Conservation (phyloP, 1,140 invertebrate species). For the Eueides isabella region DNA sequence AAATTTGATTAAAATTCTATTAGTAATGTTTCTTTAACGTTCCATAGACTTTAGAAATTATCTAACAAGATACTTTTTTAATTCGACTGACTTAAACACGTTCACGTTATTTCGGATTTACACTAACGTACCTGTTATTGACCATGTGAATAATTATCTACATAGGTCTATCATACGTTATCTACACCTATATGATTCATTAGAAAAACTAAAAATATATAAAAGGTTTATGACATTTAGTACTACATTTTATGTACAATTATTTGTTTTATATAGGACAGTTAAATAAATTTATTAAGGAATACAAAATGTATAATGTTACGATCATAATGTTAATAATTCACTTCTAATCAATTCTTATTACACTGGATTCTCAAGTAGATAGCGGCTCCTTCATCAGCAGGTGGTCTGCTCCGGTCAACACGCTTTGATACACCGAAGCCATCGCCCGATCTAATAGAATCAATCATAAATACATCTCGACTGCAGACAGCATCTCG, state of each 20-base stretch:
- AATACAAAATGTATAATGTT: not conserved
- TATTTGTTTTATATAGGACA: not conserved
- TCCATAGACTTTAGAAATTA: conserved; percentile 55
- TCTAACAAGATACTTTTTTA: not conserved
- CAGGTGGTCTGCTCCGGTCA: conserved; percentile 73
- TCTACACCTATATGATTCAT: too few relatives aligned
- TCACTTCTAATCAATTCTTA: conserved; percentile 51
- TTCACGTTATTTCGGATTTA: too few relatives aligned
- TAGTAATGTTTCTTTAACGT: conserved; percentile 55
- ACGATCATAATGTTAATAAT: conserved; percentile 2
- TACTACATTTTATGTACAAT: not conserved
- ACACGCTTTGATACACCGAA: conserved; percentile 78
- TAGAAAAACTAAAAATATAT: too few relatives aligned
- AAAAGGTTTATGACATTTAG: not conserved
- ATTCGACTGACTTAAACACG: too few relatives aligned
- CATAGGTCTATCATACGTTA: too few relatives aligned
- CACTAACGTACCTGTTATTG: too few relatives aligned
- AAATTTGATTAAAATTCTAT: conserved; percentile 79
- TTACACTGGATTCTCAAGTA: conserved; percentile 37
- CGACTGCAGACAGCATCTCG: conserved; percentile 32
- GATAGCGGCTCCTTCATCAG: conserved; percentile 58
- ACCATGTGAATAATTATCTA: too few relatives aligned
- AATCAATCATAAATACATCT: conserved; percentile 78
- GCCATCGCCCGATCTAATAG: conserved; percentile 69
- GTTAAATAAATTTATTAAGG: not conserved